These are phyloP conservation scores for Pteropus rufus DNA, from an alignment of 2,797 vertebrate genomes.

Conservation along the genomic window DNA sequence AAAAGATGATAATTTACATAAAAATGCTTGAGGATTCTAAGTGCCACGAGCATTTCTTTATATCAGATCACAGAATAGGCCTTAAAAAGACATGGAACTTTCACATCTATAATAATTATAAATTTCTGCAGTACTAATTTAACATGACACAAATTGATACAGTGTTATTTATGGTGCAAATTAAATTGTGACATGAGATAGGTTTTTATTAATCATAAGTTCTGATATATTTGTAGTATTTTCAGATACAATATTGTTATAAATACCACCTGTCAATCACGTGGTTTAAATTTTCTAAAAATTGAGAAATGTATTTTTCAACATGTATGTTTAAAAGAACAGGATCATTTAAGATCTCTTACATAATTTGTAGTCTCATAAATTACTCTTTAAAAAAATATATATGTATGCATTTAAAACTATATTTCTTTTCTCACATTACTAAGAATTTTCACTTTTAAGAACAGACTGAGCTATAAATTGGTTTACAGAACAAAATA, in stretches of 20 bases:
- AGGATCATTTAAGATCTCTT: background rate
- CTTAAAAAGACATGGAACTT: background rate
- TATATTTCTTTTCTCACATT: background rate
- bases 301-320: background rate
- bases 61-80: background rate
- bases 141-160: background rate
- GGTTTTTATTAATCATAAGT: background rate
- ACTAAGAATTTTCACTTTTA: background rate
- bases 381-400: background rate
- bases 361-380: background rate
- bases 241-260: background rate
- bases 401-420: background rate
- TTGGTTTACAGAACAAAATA: background rate
- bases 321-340: background rate
- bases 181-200: background rate
- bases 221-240: background rate
- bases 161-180: background rate
- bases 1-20: background rate
- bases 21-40: background rate
- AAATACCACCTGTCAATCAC: background rate
- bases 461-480: background rate
- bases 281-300: background rate
- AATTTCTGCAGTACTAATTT: background rate
- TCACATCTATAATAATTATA: background rate
- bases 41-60: background rate